These are phyloP conservation scores for Malurus leucopterus DNA, from an alignment of 2,797 vertebrate species.

Conservation along the genomic window DNA sequence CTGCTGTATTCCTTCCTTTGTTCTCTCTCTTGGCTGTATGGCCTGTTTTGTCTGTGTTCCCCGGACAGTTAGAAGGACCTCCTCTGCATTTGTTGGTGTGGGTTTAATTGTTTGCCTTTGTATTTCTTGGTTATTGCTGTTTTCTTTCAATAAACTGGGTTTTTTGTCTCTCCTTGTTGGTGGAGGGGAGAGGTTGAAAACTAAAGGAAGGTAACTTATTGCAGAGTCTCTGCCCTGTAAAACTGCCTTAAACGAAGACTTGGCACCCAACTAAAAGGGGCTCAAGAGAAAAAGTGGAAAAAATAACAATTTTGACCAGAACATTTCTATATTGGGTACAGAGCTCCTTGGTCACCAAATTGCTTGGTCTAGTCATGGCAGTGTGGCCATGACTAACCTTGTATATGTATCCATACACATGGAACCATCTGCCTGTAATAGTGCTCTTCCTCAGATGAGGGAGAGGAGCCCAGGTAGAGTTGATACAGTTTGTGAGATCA, in stretches of 20 bases:
- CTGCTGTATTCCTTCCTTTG: background rate
- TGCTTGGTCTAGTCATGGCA: background rate
- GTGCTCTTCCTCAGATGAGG: background rate
- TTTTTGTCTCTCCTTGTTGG: background rate
- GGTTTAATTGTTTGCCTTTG: background rate
- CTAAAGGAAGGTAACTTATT: background rate
- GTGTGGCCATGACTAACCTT: background rate
- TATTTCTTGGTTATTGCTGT: background rate
- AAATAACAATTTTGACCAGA: background rate
- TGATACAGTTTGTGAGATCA: background rate
- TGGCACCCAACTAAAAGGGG: background rate
- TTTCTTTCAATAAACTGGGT: background rate
- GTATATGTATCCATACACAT: rapidly evolving
- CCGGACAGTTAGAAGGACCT: rapidly evolving
- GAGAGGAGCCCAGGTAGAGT: background rate
- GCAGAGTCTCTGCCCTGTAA: background rate
- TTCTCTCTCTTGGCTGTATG: background rate
- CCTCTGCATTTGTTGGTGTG: background rate
- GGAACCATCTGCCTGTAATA: background rate
- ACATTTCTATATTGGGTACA: background rate
- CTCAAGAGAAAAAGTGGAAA: background rate
- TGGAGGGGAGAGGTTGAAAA: background rate
- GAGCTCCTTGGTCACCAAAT: background rate
- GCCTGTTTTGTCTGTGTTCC: background rate
- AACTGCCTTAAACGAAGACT: background rate